Evolutionary conservation across 35 echinoderm and acorn worm species (phyloP).

Genomic region (Holothuria glaberrima): DNA sequence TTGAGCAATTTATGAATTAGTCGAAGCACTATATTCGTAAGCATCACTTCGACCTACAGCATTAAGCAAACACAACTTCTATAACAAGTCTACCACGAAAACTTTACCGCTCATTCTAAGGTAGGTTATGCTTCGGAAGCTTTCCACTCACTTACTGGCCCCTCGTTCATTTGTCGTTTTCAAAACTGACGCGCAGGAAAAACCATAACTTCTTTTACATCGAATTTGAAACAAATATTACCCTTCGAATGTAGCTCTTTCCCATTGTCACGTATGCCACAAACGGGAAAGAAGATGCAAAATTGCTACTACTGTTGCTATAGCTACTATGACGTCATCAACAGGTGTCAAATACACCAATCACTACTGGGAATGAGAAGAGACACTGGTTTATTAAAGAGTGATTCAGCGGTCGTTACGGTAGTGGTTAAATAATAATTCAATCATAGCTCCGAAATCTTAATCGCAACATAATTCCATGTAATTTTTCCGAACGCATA

Average conservation of each 20-base stretch:
- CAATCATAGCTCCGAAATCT: slow-evolving; percentile 28
- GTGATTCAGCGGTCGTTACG: slow-evolving; percentile 30
- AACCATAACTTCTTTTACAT: too few relatives aligned
- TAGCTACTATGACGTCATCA: slow-evolving; percentile 22
- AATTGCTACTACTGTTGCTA: slow-evolving; percentile 29
- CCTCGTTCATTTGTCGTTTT: too few relatives aligned
- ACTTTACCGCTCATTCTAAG: too few relatives aligned
- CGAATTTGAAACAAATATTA: too few relatives aligned
- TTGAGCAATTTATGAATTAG: too few relatives aligned
- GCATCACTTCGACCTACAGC: too few relatives aligned
- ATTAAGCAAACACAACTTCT: too few relatives aligned
- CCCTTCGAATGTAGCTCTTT: not conserved
- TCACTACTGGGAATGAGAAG: not conserved
- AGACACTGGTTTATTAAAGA: not conserved
- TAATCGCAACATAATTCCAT: slow-evolving; percentile 38
- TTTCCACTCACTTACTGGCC: too few relatives aligned
- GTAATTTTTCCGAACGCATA: slow-evolving; percentile 7
- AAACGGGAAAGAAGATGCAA: not conserved
- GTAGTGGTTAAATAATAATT: slow-evolving; percentile 38
- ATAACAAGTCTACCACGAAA: too few relatives aligned
- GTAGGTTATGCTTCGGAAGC: too few relatives aligned
- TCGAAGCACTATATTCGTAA: too few relatives aligned
- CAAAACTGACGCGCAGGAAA: too few relatives aligned
- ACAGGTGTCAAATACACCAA: slow-evolving; percentile 41
- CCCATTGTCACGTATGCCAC: slow-evolving; percentile 2